phyloP scores from a whole-genome alignment of 2,797 vertebrate species.

The Choloepus didactylus region DNA sequence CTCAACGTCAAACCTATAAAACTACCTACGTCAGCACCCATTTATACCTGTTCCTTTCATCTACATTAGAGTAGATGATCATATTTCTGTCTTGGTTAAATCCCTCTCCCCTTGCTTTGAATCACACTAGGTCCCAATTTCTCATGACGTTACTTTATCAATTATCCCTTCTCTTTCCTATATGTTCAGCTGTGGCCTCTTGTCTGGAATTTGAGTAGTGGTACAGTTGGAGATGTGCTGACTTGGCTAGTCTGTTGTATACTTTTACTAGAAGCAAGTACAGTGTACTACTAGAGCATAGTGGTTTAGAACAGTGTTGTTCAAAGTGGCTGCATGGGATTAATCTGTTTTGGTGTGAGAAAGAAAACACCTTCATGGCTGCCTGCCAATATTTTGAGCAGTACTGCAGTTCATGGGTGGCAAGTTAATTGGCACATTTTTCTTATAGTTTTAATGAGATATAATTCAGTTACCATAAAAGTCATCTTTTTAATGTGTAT shows the following conservation, averaged over 20 bases:
- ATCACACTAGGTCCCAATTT: background rate
- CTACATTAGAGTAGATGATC: background rate
- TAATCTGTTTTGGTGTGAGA: background rate
- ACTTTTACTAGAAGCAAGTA: constrained; percentile 28
- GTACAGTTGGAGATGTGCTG: background rate
- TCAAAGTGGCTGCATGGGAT: background rate
- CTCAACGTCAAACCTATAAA: background rate
- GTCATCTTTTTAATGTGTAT: background rate
- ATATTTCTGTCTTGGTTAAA: constrained; percentile 9
- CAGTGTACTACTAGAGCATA: background rate
- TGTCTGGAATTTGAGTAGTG: background rate
- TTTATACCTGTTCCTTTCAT: background rate
- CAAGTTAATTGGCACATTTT: background rate
- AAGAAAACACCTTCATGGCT: background rate
- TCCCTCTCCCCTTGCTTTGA: background rate
- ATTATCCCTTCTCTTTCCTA: background rate
- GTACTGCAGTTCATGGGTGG: background rate
- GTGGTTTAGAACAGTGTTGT: background rate
- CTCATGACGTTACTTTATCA: background rate
- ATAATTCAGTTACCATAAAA: constrained; percentile 49
- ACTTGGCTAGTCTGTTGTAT: background rate
- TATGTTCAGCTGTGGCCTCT: background rate
- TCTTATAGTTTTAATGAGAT: constrained; percentile 13
- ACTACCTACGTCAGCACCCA: background rate
- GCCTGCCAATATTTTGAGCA: background rate